phyloP scores from a whole-genome alignment of 2,888 invertebrate genomes.

The Drosophila meridiana region DNA sequence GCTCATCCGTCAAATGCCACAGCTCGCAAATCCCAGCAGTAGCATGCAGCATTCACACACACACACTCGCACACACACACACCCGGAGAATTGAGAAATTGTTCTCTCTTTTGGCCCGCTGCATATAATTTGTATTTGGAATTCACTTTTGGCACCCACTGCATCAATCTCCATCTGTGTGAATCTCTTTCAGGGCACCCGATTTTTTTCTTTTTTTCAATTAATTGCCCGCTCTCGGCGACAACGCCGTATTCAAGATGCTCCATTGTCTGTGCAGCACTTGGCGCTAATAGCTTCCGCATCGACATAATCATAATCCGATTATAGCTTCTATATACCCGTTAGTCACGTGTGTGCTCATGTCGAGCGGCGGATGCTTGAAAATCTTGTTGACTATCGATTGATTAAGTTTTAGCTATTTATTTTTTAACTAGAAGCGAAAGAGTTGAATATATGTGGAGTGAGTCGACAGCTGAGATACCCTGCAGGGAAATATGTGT shows the following conservation, averaged over 20 bases:
- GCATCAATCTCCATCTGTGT: slow-evolving; percentile 67
- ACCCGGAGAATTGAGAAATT: slow-evolving; percentile 59
- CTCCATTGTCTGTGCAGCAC: slow-evolving; percentile 13
- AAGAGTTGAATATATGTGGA: background rate
- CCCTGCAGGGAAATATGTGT: background rate
- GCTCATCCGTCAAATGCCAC: slow-evolving; percentile 75
- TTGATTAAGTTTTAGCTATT: slow-evolving; percentile 59
- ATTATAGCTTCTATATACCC: slow-evolving; percentile 41
- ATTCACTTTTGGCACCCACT: slow-evolving; percentile 43
- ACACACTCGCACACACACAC: slow-evolving; percentile 1
- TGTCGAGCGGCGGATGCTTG: slow-evolving; percentile 11
- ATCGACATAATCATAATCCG: slow-evolving; percentile 73
- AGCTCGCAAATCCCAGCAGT: slow-evolving; percentile 68
- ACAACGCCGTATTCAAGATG: background rate
- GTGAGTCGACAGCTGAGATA: background rate
- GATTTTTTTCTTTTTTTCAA: slow-evolving; percentile 38
- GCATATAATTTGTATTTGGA: slow-evolving; percentile 37
- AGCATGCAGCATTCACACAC: slow-evolving; percentile 11
- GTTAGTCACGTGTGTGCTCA: slow-evolving; percentile 31
- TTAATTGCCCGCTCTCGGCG: slow-evolving; percentile 64
- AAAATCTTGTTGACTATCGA: slow-evolving; percentile 60
- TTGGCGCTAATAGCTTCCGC: slow-evolving; percentile 54
- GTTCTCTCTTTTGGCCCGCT: slow-evolving; percentile 37
- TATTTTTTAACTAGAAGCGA: slow-evolving; percentile 23
- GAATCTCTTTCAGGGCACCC: slow-evolving; percentile 5